These are phyloP conservation scores for Erpobdella octoculata DNA, from an alignment of 2,888 invertebrate species.

Conservation along the genomic window DNA sequence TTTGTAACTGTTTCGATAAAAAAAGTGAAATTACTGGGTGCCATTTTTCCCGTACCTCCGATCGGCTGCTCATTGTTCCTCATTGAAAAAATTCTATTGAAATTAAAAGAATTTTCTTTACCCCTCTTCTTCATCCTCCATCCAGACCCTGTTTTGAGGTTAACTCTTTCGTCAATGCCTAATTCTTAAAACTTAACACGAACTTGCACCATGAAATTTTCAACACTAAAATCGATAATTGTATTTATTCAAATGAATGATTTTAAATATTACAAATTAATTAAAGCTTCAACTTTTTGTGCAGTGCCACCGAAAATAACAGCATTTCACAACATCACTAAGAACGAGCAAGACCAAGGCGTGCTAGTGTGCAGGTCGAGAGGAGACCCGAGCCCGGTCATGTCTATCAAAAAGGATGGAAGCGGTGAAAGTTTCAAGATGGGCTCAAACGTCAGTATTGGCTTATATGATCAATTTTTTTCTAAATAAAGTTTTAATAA, in stretches of 20 bases:
- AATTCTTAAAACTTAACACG: no score
- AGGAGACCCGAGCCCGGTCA: slow-evolving; percentile 38
- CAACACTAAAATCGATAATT: background rate
- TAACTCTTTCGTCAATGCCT: no score
- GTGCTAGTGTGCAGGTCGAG: slow-evolving; percentile 37
- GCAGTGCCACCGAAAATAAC: slow-evolving; percentile 30
- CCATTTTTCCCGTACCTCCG: no score
- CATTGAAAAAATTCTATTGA: no score
- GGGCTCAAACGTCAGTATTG: slow-evolving; percentile 32
- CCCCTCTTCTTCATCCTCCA: no score
- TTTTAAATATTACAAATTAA: background rate
- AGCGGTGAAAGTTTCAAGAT: slow-evolving; percentile 30
- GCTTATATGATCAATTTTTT: background rate
- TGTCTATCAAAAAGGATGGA: slow-evolving; percentile 38
- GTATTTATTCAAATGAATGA: background rate
- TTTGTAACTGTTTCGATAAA: no score
- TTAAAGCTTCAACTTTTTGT: background rate
- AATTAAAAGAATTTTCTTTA: no score
- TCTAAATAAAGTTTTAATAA: no score
- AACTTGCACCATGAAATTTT: no score
- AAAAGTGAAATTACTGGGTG: no score
- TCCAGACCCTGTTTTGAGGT: no score
- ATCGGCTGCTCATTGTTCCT: no score
- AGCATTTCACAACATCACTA: slow-evolving; percentile 27
- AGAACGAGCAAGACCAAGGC: slow-evolving; percentile 14